Evolutionary conservation across 2,797 vertebrate species (phyloP).

Genomic region (Microctenopoma stevenorrisi): DNA sequence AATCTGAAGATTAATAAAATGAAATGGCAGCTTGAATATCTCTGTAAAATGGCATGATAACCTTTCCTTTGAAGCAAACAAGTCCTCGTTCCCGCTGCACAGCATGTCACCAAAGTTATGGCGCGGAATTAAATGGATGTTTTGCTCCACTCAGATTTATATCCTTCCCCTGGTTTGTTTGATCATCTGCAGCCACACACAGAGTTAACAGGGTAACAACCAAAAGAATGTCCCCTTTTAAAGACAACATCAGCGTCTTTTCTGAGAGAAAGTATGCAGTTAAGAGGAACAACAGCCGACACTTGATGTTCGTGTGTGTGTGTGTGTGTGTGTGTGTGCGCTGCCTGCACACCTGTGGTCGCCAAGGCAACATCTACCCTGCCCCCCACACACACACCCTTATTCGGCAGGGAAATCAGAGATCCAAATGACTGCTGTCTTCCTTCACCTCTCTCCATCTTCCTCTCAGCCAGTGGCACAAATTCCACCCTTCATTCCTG

Average conservation of each 20-base stretch:
- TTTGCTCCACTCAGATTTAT: conserved; percentile 37
- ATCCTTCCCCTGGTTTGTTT: conserved; percentile 44
- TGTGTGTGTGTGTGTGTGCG: not conserved
- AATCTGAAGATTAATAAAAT: conserved; percentile 42
- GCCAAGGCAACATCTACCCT: conserved; percentile 66
- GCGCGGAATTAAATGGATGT: conserved; percentile 42
- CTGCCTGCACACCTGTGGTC: conserved; percentile 65
- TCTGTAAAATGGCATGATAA: conserved; percentile 29
- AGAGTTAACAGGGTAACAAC: conserved; percentile 36
- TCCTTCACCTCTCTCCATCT: conserved; percentile 41
- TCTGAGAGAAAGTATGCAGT: conserved; percentile 27
- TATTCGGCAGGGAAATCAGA: conserved; percentile 64
- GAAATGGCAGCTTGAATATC: conserved; percentile 39
- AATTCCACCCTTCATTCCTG: conserved; percentile 40
- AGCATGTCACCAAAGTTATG: conserved; percentile 42
- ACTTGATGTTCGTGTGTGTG: conserved; percentile 3
- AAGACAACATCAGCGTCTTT: conserved; percentile 48
- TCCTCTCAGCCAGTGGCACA: conserved; percentile 50
- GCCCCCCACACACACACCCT: not conserved
- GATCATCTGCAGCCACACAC: conserved; percentile 43
- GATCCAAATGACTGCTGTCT: conserved; percentile 52
- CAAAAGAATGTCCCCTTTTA: conserved; percentile 29
- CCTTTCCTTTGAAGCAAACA: conserved; percentile 54
- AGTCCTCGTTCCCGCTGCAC: conserved; percentile 34
- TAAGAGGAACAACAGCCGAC: conserved; percentile 29